Evolutionary conservation across 35 echinoderm and acorn worm species (phyloP).

Genomic region (Antedon bifida): DNA sequence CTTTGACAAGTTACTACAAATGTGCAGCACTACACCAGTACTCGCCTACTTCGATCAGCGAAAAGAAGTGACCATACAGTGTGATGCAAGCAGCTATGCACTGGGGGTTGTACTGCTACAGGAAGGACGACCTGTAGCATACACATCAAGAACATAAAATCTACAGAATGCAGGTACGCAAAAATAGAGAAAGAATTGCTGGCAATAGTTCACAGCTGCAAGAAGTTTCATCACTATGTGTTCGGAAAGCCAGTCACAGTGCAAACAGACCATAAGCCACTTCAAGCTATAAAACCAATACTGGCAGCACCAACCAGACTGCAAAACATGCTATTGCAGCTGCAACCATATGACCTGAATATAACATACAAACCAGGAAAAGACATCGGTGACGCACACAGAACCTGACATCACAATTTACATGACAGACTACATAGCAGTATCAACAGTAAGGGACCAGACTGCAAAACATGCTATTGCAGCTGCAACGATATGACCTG

Average conservation of each 20-base stretch:
- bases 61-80: constrained; percentile 27
- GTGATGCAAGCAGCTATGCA: constrained; percentile 63
- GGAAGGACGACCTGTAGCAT: constrained; percentile 46
- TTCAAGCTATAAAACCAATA: constrained; percentile 45
- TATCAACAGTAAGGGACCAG: no score
- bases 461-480: constrained; percentile 56
- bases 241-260: constrained; percentile 32
- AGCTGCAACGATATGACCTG: constrained; percentile 48
- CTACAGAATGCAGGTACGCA: constrained; percentile 33
- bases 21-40: constrained; percentile 22
- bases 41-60: constrained; percentile 24
- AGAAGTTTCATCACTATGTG: constrained; percentile 70
- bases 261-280: constrained; percentile 45
- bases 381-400: constrained; percentile 31
- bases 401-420: constrained; percentile 31
- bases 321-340: constrained; percentile 46
- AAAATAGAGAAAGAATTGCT: constrained; percentile 76
- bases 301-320: constrained; percentile 55
- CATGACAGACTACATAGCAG: constrained; percentile 33
- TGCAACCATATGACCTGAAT: constrained; percentile 46
- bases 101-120: no score
- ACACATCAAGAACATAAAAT: constrained; percentile 45
- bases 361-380: constrained; percentile 26
- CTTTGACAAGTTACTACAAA: constrained; percentile 18
- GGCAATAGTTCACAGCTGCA: constrained; percentile 41